Evolutionary conservation across 53 echinoderm and acorn worm genomes (phyloP).

Genomic region (Stichopus horrens): DNA sequence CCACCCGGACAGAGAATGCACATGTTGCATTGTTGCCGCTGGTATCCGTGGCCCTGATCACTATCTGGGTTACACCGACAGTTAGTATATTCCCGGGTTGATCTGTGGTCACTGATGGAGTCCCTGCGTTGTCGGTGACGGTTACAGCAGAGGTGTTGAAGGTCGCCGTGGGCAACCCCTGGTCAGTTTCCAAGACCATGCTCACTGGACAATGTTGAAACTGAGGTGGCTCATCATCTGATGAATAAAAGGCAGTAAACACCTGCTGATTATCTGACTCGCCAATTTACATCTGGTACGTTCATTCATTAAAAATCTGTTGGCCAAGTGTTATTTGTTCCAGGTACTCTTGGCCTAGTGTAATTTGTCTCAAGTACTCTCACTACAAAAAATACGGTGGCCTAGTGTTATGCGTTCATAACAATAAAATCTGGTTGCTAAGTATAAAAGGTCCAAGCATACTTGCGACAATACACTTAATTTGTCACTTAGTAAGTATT

Average conservation of each 20-base stretch:
- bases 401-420: too few relatives aligned
- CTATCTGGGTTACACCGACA: not conserved
- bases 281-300: too few relatives aligned
- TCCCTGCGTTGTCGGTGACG: conserved; percentile 61
- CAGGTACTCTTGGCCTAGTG: too few relatives aligned
- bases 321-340: too few relatives aligned
- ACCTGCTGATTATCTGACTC: too few relatives aligned
- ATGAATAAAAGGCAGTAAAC: not conserved
- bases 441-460: too few relatives aligned
- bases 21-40: conserved; percentile 25
- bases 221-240: conserved; percentile 22
- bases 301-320: too few relatives aligned
- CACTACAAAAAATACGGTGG: too few relatives aligned
- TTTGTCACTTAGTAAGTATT: too few relatives aligned
- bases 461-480: too few relatives aligned
- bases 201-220: not conserved
- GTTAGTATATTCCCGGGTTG: conserved; percentile 15
- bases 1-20: conserved; percentile 6
- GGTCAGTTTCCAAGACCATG: not conserved
- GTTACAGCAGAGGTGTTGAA: not conserved
- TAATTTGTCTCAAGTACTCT: too few relatives aligned
- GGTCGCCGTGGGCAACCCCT: not conserved
- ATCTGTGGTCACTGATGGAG: conserved; percentile 34
- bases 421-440: too few relatives aligned
- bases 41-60: conserved; percentile 16